phyloP scores from a whole-genome alignment of 2,113 vertebrate genomes.

The Elephantulus edwardii region DNA sequence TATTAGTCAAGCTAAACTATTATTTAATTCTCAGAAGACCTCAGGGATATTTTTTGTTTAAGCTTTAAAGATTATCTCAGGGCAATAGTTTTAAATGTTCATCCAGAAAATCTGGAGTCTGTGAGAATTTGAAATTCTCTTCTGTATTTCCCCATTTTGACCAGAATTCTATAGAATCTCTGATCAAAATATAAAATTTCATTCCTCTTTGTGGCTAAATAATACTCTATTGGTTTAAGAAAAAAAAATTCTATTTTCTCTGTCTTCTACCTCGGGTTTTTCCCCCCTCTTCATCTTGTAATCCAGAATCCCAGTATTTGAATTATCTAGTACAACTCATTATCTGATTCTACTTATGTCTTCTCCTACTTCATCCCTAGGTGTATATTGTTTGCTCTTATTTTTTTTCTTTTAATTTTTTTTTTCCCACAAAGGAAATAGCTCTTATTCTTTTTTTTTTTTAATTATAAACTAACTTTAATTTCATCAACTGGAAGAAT shows the following conservation, averaged over 20 bases:
- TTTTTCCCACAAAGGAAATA: no score
- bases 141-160: neutral
- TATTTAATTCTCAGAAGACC: neutral
- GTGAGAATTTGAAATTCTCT: neutral
- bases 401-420: neutral
- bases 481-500: constrained; percentile 63
- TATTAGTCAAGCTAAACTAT: neutral
- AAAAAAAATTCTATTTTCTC: neutral
- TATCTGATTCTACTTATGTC: neutral
- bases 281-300: neutral
- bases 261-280: neutral
- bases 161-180: neutral
- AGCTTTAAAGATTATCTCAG: neutral
- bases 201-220: neutral
- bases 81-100: neutral
- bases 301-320: neutral
- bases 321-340: neutral
- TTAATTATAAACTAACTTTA: constrained; percentile 76
- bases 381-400: neutral
- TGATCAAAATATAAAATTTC: neutral
- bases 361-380: neutral
- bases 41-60: neutral
- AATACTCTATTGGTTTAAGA: neutral
- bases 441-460: no score
- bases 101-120: neutral